phyloP scores from a whole-genome alignment of 2,888 invertebrate species.

The Sphaerophoria taeniata region DNA sequence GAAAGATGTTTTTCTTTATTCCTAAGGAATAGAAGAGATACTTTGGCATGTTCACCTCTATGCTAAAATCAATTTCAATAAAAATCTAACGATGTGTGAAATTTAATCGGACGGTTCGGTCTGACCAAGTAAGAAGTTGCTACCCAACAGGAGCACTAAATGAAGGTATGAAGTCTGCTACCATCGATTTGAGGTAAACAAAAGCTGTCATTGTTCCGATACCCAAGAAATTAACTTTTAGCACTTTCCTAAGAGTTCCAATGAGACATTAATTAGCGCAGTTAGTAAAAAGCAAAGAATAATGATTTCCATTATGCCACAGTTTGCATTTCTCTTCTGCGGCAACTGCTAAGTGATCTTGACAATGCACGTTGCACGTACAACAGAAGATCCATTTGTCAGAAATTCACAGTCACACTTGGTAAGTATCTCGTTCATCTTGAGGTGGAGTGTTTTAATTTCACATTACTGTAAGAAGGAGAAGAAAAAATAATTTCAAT shows the following conservation, averaged over 20 bases:
- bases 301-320: constrained; percentile 58
- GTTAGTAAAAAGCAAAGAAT: constrained; percentile 5
- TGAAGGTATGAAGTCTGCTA: not conserved
- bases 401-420: constrained; percentile 41
- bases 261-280: constrained; percentile 22
- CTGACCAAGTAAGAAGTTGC: constrained; percentile 38
- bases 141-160: not conserved
- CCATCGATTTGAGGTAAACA: constrained; percentile 3
- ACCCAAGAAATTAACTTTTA: constrained; percentile 11
- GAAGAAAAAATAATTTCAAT: not conserved
- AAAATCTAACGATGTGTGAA: constrained; percentile 34
- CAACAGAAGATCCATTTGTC: constrained; percentile 44
- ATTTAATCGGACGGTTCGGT: constrained; percentile 45
- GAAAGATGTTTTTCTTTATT: not conserved
- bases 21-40: not conserved
- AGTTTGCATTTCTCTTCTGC: constrained; percentile 55
- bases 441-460: not conserved
- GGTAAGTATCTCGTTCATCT: constrained; percentile 23
- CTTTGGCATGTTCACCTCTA: constrained; percentile 9
- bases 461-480: constrained; percentile 4
- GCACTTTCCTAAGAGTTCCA: constrained; percentile 7
- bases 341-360: constrained; percentile 51
- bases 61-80: constrained; percentile 36
- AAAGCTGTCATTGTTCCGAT: not conserved
- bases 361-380: constrained; percentile 66